Base-by-base conservation (phyloP, 2,797 vertebrate species). In the Rhinatrema bivittatum region DNA sequence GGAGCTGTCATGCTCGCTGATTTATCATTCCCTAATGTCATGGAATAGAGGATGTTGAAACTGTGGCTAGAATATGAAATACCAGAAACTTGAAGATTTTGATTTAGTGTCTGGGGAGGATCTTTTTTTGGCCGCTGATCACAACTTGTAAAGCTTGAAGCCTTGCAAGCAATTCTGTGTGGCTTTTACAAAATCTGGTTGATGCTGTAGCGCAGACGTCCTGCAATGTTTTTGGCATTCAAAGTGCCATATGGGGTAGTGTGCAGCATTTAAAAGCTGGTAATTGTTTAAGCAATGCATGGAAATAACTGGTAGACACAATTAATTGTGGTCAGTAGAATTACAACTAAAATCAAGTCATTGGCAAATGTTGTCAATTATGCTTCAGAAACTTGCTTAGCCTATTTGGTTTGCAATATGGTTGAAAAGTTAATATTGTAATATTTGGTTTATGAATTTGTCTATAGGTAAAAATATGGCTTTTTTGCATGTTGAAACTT, bases 41-140 rank as follows among this genome's bases (percentile, higher is more conserved):
- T 56, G 84, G 81, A 82, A 85, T 76, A 84, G 46, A 86, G 69
- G 85, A 89, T 88, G 88, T 86, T 76, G 87, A 87, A 88, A 88
- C 72, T 79, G 85, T 68, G 82, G 85, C 84, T 84, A 87, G 84
- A 88, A 91, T 86, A 85, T 62, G 65, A 81, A 91, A 87, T 89
- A 87, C 82, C 79, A 77, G 81, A 83, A 88, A 81, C 84, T 86
- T 57, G 83, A 74, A 85, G 82, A 86, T 85, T 84, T 86, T 84
- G 83, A 88, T 86, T 89, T 81, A 81, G 81, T 64, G 78, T 85
- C 76, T 81, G 80, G 85, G 84, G 80, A 89, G 70, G 74, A 51
- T 81, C 72, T 60, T 60, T 65, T 66, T 39, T 57, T 60, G 42
- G 62, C 72, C 62, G 44, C 56, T 65, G 62, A 56, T 71, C 67